A percentile compares a stretch with the other conserved stretches of the same genome.
phyloP scores from a whole-genome alignment of 2,113 vertebrate species.

The Camelus dromedarius region DNA sequence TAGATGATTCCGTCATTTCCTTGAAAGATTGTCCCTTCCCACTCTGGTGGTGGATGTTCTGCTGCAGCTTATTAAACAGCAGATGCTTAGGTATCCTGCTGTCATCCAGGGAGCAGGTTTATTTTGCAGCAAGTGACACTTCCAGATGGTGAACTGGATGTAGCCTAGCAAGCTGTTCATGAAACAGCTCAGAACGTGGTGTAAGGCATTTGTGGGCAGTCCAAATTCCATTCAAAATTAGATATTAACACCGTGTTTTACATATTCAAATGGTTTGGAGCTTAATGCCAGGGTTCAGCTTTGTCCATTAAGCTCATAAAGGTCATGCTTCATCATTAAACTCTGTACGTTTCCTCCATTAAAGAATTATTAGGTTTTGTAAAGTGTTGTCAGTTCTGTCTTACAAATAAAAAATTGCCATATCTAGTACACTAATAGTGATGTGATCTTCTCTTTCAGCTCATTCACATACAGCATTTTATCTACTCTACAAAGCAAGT shows the following conservation, averaged over 20 bases:
- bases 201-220: constrained; percentile 40
- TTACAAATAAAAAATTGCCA: background rate
- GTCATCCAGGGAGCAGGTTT: constrained; percentile 79
- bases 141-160: constrained; percentile 82
- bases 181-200: constrained; percentile 64
- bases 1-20: constrained; percentile 79
- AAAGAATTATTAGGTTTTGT: background rate
- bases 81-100: constrained; percentile 79
- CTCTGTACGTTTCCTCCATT: background rate
- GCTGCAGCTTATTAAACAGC: constrained; percentile 77
- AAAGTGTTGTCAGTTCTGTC: constrained; percentile 8
- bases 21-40: constrained; percentile 74
- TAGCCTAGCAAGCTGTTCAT: constrained; percentile 76
- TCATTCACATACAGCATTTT: background rate
- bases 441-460: background rate
- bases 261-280: constrained; percentile 35
- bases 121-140: constrained; percentile 82
- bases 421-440: background rate
- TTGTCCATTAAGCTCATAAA: constrained; percentile 16
- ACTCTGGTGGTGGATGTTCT: constrained; percentile 65
- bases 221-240: constrained; percentile 59
- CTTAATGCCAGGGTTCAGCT: constrained; percentile 7
- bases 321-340: constrained; percentile 10
- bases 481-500: background rate
- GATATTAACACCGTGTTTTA: constrained; percentile 52